Conservation (phyloP, 2,797 vertebrate genomes). For the Schizopygopsis pylzovi region DNA sequence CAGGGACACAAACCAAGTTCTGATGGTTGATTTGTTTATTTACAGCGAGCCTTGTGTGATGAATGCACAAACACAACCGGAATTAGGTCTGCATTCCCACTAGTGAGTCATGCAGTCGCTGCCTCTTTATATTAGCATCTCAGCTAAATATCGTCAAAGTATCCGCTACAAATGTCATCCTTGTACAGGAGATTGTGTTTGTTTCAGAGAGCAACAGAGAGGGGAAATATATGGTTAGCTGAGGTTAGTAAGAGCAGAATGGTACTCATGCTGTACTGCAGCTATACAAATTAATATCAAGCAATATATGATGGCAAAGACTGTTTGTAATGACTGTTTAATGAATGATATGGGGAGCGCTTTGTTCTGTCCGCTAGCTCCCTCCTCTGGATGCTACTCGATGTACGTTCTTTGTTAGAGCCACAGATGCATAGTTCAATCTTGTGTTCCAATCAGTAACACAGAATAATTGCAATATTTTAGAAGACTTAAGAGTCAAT, state of each 20-base stretch:
- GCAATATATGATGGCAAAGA: conserved; percentile 53
- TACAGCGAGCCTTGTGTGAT: conserved; percentile 12
- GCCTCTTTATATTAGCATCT: conserved; percentile 75
- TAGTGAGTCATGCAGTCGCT: conserved; percentile 76
- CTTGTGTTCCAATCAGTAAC: neutral
- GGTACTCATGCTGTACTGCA: conserved; percentile 48
- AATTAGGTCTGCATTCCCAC: conserved; percentile 71
- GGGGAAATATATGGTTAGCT: conserved; percentile 26
- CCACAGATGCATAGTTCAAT: neutral
- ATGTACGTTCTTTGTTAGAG: conserved; percentile 72
- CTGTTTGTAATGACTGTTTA: conserved; percentile 65
- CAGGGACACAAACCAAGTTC: conserved; percentile 12
- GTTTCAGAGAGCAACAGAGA: conserved; percentile 26
- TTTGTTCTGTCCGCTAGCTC: conserved; percentile 83
- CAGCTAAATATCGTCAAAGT: conserved; percentile 47
- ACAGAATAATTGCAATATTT: neutral
- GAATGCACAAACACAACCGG: conserved; percentile 44
- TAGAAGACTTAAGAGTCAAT: neutral
- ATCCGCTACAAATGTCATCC: conserved; percentile 41
- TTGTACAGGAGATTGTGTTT: conserved; percentile 16
- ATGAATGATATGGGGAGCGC: conserved; percentile 34
- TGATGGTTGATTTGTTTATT: conserved; percentile 36
- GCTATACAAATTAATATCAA: conserved; percentile 63
- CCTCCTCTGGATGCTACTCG: conserved; percentile 89
- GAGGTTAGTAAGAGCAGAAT: conserved; percentile 18